Evolutionary conservation across 2,888 invertebrate species (phyloP).

Genomic region (Nomada ruficornis): DNA sequence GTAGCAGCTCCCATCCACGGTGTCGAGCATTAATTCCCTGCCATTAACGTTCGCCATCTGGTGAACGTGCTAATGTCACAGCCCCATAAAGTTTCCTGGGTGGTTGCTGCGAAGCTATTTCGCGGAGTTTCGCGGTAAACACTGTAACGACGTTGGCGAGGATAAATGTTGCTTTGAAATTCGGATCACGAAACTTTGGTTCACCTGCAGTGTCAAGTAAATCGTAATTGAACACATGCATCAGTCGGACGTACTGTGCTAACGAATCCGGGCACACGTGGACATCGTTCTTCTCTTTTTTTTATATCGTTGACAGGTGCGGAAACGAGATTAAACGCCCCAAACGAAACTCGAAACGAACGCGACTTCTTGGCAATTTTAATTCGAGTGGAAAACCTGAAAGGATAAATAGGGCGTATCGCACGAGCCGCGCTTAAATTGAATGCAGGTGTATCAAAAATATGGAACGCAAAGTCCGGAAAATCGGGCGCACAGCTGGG

Average conservation of each 20-base stretch:
- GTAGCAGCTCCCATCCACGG: not conserved
- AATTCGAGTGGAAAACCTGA: not conserved
- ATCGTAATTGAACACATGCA: constrained; percentile 39
- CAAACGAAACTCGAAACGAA: not conserved
- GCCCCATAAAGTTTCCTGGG: constrained; percentile 25
- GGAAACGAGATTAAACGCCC: constrained; percentile 11
- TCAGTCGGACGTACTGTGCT: not conserved
- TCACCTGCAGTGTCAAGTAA: constrained; percentile 29
- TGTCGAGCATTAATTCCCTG: not conserved
- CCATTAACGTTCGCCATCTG: constrained; percentile 13
- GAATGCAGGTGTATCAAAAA: too few species aligned
- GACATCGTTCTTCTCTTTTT: not conserved
- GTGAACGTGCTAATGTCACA: constrained; percentile 23
- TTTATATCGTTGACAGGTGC: not conserved
- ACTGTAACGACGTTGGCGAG: constrained; percentile 18
- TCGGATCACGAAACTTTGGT: constrained; percentile 29
- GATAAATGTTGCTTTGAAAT: constrained; percentile 40
- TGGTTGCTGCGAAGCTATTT: constrained; percentile 28
- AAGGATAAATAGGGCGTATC: not conserved
- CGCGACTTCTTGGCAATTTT: not conserved
- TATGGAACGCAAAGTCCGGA: too few species aligned
- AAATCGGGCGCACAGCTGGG: not conserved
- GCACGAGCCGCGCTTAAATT: too few species aligned
- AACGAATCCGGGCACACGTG: not conserved
- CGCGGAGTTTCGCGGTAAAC: constrained; percentile 34